phyloP scores from a whole-genome alignment of 2,113 vertebrate genomes.

The Neomonachus schauinslandi region DNA sequence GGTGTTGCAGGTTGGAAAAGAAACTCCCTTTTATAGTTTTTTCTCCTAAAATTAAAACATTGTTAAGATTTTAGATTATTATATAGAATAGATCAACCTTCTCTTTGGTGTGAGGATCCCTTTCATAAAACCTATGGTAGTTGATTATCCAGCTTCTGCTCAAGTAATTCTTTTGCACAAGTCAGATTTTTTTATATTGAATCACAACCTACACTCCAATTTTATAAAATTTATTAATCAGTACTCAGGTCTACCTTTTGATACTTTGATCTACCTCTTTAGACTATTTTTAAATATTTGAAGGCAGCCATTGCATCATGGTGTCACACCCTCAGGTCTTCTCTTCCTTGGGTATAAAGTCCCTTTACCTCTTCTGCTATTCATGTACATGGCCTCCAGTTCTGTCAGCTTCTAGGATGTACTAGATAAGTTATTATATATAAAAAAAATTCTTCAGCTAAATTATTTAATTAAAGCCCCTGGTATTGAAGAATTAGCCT shows the following conservation, averaged over 20 bases:
- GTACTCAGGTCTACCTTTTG: background rate
- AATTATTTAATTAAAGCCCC: background rate
- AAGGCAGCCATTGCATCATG: background rate
- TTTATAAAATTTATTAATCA: background rate
- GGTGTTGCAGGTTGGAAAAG: background rate
- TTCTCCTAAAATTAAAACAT: constrained; percentile 15
- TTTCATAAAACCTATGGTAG: background rate
- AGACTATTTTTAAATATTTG: background rate
- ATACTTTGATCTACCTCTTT: background rate
- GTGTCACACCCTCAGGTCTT: background rate
- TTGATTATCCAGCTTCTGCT: background rate
- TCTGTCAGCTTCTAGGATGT: background rate
- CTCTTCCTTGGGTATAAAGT: background rate
- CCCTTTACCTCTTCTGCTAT: background rate
- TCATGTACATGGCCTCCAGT: background rate
- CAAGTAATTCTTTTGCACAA: background rate
- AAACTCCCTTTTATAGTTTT: background rate
- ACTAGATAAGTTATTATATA: background rate
- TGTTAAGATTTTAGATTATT: background rate
- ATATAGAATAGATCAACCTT: background rate
- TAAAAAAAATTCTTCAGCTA: background rate
- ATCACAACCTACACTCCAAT: background rate
- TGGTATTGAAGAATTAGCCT: background rate
- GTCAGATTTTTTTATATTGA: background rate
- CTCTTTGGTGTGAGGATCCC: background rate